A percentile compares a stretch with the other conserved stretches of the same genome.
Conservation (phyloP, 1,140 invertebrate genomes). For the Cotesia chilonis region DNA sequence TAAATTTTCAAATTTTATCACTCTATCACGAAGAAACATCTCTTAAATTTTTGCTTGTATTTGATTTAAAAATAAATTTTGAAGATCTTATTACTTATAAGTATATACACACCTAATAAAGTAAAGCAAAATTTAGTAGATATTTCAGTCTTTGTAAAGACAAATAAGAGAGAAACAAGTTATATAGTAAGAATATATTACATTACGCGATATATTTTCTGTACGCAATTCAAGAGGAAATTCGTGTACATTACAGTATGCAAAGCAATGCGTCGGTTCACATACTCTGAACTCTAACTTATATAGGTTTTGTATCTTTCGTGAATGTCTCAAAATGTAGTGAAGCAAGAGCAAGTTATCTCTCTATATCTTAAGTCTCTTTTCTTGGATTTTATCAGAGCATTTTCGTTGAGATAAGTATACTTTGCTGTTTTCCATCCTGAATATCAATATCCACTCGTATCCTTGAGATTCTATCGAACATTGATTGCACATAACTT, state of each 20-base stretch:
- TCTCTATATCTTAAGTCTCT: constrained; percentile 3
- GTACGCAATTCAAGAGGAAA: constrained; percentile 17
- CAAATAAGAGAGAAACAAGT: neutral
- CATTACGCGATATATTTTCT: neutral
- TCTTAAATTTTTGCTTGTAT: too few species aligned
- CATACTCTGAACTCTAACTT: constrained; percentile 11
- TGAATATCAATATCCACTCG: constrained; percentile 25
- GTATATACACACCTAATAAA: neutral
- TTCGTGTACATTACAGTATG: constrained; percentile 17
- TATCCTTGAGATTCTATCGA: constrained; percentile 15
- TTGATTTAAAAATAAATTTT: too few species aligned
- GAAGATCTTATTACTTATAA: too few species aligned
- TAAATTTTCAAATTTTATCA: too few species aligned
- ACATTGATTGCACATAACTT: constrained; percentile 28
- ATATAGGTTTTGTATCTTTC: neutral
- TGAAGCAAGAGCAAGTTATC: constrained; percentile 2
- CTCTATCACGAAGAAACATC: too few species aligned
- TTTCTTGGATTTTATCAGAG: constrained; percentile 11
- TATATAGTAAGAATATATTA: neutral
- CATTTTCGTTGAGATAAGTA: constrained; percentile 8
- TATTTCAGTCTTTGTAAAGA: neutral
- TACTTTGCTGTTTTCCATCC: constrained; percentile 14
- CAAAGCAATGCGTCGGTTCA: neutral
- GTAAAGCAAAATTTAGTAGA: neutral
- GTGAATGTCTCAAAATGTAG: constrained; percentile 1